Conservation (phyloP, 1,140 invertebrate genomes). For the Zaprionus lachaisei region DNA sequence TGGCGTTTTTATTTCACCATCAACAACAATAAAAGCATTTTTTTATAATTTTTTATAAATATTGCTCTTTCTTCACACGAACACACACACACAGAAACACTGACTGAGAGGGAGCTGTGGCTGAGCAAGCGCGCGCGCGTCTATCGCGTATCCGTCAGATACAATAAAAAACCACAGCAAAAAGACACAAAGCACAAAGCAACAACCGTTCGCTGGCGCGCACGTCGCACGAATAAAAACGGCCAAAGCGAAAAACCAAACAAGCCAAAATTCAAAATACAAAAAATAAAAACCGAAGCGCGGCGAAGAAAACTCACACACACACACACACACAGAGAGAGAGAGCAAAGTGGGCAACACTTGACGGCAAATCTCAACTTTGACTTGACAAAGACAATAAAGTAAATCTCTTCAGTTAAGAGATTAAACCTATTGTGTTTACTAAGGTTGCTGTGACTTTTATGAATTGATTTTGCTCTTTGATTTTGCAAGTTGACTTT, state of each 20-base stretch:
- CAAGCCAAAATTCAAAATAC: conserved; percentile 15
- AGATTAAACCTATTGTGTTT: neutral
- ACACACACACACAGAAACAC: conserved; percentile 51
- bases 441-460: neutral
- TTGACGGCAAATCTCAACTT: conserved; percentile 50
- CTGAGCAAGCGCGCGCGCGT: conserved; percentile 40
- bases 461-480: neutral
- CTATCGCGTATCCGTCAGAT: conserved; percentile 70
- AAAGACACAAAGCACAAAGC: conserved; percentile 60
- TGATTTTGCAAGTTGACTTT: neutral
- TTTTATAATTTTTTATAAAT: conserved; percentile 51
- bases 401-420: conserved; percentile 5
- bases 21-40: conserved; percentile 47
- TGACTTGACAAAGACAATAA: conserved; percentile 21
- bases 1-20: conserved; percentile 62
- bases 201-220: conserved; percentile 77
- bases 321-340: neutral
- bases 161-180: conserved; percentile 43
- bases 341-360: conserved; percentile 47
- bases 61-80: conserved; percentile 80
- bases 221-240: conserved; percentile 78
- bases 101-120: conserved; percentile 3
- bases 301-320: conserved; percentile 13
- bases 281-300: neutral
- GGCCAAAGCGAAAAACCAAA: conserved; percentile 48